These are phyloP conservation scores for Littorina saxatilis DNA, from an alignment of 1,140 invertebrate genomes.

Conservation along the genomic window DNA sequence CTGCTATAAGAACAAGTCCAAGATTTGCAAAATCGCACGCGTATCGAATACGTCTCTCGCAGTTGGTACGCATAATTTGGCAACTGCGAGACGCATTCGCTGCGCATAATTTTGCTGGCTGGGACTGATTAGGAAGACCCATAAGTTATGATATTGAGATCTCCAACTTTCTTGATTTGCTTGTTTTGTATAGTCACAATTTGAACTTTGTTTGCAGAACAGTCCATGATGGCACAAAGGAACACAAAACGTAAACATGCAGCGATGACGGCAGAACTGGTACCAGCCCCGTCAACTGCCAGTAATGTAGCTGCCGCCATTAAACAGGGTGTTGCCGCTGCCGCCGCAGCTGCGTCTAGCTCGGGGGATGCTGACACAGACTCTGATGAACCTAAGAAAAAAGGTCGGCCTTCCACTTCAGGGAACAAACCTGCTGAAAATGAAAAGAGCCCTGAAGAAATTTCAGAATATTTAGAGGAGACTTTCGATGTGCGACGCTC, in stretches of 20 bases:
- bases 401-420: slow-evolving; percentile 40
- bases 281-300: slow-evolving; percentile 58
- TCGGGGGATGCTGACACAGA: slow-evolving; percentile 22
- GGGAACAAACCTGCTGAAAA: slow-evolving; percentile 40
- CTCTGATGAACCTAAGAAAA: slow-evolving; percentile 44
- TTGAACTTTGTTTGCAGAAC: too few species aligned
- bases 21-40: too few species aligned
- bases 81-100: too few species aligned
- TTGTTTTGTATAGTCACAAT: too few species aligned
- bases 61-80: too few species aligned
- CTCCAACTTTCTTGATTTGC: not conserved
- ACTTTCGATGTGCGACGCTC: slow-evolving; percentile 68
- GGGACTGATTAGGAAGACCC: not conserved
- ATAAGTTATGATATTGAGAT: not conserved
- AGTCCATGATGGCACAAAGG: slow-evolving; percentile 32
- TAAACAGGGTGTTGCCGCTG: slow-evolving; percentile 50
- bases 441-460: slow-evolving; percentile 61
- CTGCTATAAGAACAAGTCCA: not conserved
- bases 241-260: slow-evolving; percentile 59
- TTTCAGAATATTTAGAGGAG: slow-evolving; percentile 66
- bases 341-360: slow-evolving; percentile 38
- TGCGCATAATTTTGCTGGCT: too few species aligned
- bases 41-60: too few species aligned
- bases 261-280: slow-evolving; percentile 66
- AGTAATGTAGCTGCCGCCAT: slow-evolving; percentile 47